Conservation (phyloP, 2,797 vertebrate genomes). For the Hoplostethus atlanticus region DNA sequence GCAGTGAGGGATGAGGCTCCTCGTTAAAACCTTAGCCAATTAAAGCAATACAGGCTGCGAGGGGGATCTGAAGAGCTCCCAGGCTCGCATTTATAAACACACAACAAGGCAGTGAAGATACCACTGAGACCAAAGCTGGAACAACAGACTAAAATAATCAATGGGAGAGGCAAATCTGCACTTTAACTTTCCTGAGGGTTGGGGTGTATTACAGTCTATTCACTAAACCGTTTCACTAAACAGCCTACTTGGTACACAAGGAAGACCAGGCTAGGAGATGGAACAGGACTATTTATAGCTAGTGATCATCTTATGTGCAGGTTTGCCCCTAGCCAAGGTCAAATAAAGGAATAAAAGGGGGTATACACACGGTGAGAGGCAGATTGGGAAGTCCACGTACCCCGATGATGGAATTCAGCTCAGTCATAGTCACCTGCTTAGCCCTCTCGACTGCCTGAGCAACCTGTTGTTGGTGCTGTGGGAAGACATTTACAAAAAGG, state of each 20-base stretch:
- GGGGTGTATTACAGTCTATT: slow-evolving; percentile 4
- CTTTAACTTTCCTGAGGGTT: not conserved
- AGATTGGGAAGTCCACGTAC: slow-evolving; percentile 97
- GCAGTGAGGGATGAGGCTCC: slow-evolving; percentile 82
- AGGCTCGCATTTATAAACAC: slow-evolving; percentile 78
- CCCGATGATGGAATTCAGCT: slow-evolving; percentile 99
- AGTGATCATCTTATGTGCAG: slow-evolving; percentile 58
- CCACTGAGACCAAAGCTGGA: slow-evolving; percentile 61
- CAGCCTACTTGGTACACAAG: slow-evolving; percentile 12
- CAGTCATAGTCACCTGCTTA: slow-evolving; percentile 99
- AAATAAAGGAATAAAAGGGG: slow-evolving; percentile 91
- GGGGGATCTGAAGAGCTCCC: slow-evolving; percentile 79
- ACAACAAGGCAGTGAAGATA: slow-evolving; percentile 78
- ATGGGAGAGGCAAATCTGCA: slow-evolving; percentile 61
- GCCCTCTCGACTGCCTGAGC: slow-evolving; percentile 98
- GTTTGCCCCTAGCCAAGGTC: slow-evolving; percentile 72
- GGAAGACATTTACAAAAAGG: slow-evolving; percentile 61
- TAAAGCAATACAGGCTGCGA: slow-evolving; percentile 78
- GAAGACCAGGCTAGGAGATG: not conserved
- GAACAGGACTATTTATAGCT: slow-evolving; percentile 3
- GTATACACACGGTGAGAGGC: slow-evolving; percentile 95
- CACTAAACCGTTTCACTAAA: slow-evolving; percentile 13
- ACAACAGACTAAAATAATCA: slow-evolving; percentile 51
- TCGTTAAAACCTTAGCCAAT: slow-evolving; percentile 85
- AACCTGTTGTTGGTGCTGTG: slow-evolving; percentile 98